These are phyloP conservation scores for Yponomeuta evonymella DNA, from an alignment of 2,888 invertebrate species.

Conservation along the genomic window DNA sequence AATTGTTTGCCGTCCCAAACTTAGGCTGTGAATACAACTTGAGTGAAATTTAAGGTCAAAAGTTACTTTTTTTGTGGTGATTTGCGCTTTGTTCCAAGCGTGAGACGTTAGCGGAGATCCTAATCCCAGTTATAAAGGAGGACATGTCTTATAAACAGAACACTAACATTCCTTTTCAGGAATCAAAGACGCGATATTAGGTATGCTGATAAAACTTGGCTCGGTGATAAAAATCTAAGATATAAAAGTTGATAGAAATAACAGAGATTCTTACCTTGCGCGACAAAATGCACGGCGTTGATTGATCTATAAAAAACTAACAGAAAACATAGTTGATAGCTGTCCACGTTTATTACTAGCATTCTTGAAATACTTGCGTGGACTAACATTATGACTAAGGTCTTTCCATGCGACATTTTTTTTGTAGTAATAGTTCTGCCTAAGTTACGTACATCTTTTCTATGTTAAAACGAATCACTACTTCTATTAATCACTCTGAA, in stretches of 20 bases:
- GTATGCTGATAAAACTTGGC: too few relatives aligned
- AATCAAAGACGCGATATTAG: too few relatives aligned
- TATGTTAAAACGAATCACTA: not conserved
- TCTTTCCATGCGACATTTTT: not conserved
- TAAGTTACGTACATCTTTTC: not conserved
- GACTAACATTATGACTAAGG: not conserved
- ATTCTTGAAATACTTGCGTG: not conserved
- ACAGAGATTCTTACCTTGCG: not conserved
- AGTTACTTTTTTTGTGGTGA: too few relatives aligned
- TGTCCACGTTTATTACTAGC: not conserved
- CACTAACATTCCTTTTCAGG: too few relatives aligned
- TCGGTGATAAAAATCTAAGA: not conserved
- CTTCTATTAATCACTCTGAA: not conserved
- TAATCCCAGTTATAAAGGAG: too few relatives aligned
- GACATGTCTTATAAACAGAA: too few relatives aligned
- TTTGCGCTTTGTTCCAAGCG: too few relatives aligned
- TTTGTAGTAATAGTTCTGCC: too few relatives aligned
- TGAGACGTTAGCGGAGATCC: too few relatives aligned
- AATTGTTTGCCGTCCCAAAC: conserved; percentile 24
- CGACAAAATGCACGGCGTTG: not conserved
- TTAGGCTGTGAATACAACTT: conserved; percentile 19
- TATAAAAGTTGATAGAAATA: not conserved
- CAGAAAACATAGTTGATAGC: not conserved
- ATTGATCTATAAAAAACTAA: not conserved
- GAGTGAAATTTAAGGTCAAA: conserved; percentile 22